Evolutionary conservation across 2,888 invertebrate genomes (phyloP), one percentile per base, ranked within the genome.

Genomic region (Tetanocera ferruginea): DNA sequence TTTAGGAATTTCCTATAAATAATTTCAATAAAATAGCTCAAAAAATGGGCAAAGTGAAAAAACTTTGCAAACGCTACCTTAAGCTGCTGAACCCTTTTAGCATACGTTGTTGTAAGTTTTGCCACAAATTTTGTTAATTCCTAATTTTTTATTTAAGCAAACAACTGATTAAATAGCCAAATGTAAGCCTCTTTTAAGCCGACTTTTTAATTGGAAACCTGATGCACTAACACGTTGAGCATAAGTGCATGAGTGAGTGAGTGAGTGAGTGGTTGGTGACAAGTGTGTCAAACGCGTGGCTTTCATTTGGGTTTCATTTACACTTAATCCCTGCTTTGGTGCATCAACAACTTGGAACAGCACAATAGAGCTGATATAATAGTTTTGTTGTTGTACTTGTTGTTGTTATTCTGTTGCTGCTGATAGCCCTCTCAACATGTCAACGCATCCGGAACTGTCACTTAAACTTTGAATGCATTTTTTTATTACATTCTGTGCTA

Each of bases 371-470:
- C 23, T 19, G 60, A 43, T 37, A 62, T 73, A 43, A 52, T 25
- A 60, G 51, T n/a, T 71, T 31, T 14, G 55, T 71, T 19, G 37
- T 66, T 34, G 66, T 66, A 4, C 31, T 51, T 70, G 52, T 52
- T 52, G 52, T 28, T 70, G 52, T 70, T 51, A 17, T 28, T 51
- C 17, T 70, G 6, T 17, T 64, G 31, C 25, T 51, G n/a, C 6
- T 49, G 25, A 64, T 19, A 28, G 25, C 17, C n/a, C 66, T 34
- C 74, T 79, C 62, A 62, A 79, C 70, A 74, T 71, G 76, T 79
- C 79, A 77, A 79, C 74, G 77, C 70, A 77, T 64, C 70, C 76
- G 79, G 76, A 79, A 76, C 70, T 70, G 69, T 43, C 66, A 77
- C 72, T 77, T 57, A 9, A 72, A 72, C 55, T 72, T 57, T 72